Base-by-base conservation (phyloP, 2,797 vertebrate species). In the Crocidura indochinensis region DNA sequence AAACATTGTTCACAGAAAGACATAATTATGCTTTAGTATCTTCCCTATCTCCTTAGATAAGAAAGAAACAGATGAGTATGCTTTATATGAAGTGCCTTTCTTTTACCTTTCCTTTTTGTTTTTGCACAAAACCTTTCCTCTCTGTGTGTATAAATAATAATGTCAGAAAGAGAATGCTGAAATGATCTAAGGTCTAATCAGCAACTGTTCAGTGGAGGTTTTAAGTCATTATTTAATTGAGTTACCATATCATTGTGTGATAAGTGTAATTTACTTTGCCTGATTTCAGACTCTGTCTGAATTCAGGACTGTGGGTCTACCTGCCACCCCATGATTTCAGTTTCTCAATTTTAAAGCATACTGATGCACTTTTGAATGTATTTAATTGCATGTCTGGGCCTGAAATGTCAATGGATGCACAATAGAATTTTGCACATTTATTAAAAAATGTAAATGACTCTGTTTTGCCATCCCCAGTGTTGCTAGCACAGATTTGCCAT, bases 21-120 rank as follows among this genome's bases (percentile, higher is more conserved):
- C 8, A 15, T 27, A 22, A 10, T 10, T 69, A 46, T 90, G 26
- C 73, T 67, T 82, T 80, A 27, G n/a, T 71, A 75, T 79, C 10
- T 86, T 82, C 38, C 27, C 62, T 31, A 15, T 93, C 68, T 71
- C 51, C 71, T 85, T 84, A 73, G n/a, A 72, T 27, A 84, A 79
- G 87, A 88, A 87, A 76, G 84, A 86, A 92, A 86, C 20, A 73
- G 69, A 88, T 84, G 12, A 68, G 15, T 73, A 84, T 22, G 60
- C 15, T n/a, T 67, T 72, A 87, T 86, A 92, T 56, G 90, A 94
- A 96, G 95, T 96, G 95, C 90, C 95, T 96, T 95, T 88, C 84
- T 60, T 87, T 82, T 92, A 68, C 20, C 88, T 94, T 95, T 69
- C 51, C 51, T 2, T 68, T 83, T 87, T 60, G 11, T 53, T 78